A percentile compares a stretch with the other conserved stretches of the same genome.
Evolutionary conservation across 23 tunicate genomes (phyloP).

Genomic region (Diplosoma virens): DNA sequence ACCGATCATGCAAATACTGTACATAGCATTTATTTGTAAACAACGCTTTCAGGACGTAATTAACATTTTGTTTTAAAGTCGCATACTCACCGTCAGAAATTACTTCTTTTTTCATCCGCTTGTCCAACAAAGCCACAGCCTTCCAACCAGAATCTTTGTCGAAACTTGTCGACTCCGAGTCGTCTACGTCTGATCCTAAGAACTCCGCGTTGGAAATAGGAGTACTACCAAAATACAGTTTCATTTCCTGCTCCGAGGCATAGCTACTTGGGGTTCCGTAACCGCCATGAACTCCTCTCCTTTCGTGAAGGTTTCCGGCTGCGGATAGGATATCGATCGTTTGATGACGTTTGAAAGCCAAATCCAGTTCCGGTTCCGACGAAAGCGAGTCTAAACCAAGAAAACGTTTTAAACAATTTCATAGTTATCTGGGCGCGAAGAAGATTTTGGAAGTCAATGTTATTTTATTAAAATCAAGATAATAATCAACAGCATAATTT

Average conservation of each 20-base stretch:
- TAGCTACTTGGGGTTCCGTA: conserved; percentile 71
- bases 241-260: conserved; percentile 66
- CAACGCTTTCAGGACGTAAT: not conserved
- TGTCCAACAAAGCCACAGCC: not conserved
- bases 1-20: no score
- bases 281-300: conserved; percentile 52
- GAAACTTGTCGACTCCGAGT: not conserved
- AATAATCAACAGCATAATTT: no score
- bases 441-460: no score
- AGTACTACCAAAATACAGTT: conserved; percentile 42
- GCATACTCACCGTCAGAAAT: not conserved
- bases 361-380: conserved; percentile 54
- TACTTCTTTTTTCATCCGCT: conserved; percentile 10
- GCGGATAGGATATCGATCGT: conserved; percentile 58
- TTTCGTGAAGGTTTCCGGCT: conserved; percentile 43
- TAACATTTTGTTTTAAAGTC: not conserved
- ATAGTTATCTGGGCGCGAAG: no score
- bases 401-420: no score
- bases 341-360: conserved; percentile 24
- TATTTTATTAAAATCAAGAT: no score
- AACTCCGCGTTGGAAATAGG: not conserved
- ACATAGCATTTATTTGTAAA: not conserved
- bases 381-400: conserved; percentile 46
- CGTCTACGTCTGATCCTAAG: not conserved
- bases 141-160: not conserved